A percentile compares a stretch with the other conserved stretches of the same genome.
These are phyloP conservation scores for Bombus consobrinus DNA, from an alignment of 1,140 invertebrate genomes.

Conservation along the genomic window DNA sequence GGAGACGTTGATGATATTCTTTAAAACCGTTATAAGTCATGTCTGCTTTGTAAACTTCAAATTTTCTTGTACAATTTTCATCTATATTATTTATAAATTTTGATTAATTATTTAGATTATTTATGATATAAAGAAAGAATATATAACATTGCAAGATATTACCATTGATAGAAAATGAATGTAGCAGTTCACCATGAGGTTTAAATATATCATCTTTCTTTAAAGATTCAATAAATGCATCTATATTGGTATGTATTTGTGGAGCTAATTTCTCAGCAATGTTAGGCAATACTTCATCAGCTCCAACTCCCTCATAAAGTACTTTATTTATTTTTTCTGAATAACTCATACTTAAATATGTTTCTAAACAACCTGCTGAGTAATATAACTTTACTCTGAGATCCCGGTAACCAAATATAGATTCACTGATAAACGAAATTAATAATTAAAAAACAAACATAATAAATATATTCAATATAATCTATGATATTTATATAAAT, in stretches of 20 bases:
- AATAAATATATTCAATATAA: background rate
- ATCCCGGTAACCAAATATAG: constrained; percentile 96
- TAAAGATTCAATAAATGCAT: constrained; percentile 87
- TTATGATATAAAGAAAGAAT: background rate
- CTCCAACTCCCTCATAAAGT: constrained; percentile 85
- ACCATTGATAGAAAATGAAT: constrained; percentile 84
- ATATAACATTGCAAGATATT: constrained; percentile 10
- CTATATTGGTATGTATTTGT: constrained; percentile 87
- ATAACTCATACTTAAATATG: constrained; percentile 88
- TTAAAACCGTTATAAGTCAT: constrained; percentile 88
- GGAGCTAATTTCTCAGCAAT: constrained; percentile 85
- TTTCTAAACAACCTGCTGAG: constrained; percentile 90
- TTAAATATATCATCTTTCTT: constrained; percentile 88
- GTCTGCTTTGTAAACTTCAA: constrained; percentile 92
- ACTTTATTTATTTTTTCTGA: constrained; percentile 84
- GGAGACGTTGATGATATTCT: constrained; percentile 91
- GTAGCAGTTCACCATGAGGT: constrained; percentile 88
- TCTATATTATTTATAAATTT: constrained; percentile 67
- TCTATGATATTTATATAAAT: background rate
- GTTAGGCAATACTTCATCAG: constrained; percentile 92
- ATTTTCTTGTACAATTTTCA: constrained; percentile 84
- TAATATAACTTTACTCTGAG: constrained; percentile 92
- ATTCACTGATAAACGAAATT: constrained; percentile 86
- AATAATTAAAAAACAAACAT: constrained; percentile 33
- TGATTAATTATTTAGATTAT: background rate